Evolutionary conservation across 2,797 vertebrate genomes (phyloP).

Genomic region (Danio aesculapii): DNA sequence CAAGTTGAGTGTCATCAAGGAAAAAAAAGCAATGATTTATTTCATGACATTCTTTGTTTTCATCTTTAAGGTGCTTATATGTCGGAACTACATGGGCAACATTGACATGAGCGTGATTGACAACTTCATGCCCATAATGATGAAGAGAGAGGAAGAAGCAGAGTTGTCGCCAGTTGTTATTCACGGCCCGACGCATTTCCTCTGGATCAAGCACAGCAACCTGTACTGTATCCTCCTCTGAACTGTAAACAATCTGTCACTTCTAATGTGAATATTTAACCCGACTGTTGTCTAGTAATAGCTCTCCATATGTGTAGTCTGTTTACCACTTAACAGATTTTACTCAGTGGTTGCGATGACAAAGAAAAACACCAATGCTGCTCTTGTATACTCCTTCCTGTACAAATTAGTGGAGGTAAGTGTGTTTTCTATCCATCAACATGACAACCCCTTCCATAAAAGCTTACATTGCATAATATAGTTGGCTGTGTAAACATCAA

Average conservation of each 20-base stretch:
- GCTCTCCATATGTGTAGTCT: conserved; percentile 3
- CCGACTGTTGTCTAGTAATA: background rate
- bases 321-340: conserved; percentile 69
- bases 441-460: background rate
- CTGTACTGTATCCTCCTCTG: conserved; percentile 80
- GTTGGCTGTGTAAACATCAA: background rate
- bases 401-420: conserved; percentile 84
- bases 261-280: conserved; percentile 17
- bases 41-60: background rate
- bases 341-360: conserved; percentile 83
- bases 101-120: conserved; percentile 84
- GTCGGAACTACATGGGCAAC: conserved; percentile 85
- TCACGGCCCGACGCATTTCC: conserved; percentile 79
- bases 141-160: conserved; percentile 81
- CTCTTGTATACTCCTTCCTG: conserved; percentile 83
- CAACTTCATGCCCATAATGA: conserved; percentile 83
- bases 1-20: background rate
- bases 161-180: conserved; percentile 78
- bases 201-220: conserved; percentile 87
- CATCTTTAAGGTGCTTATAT: conserved; percentile 79
- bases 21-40: background rate
- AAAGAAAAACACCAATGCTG: conserved; percentile 85
- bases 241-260: background rate
- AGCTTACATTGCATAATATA: background rate
- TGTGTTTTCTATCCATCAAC: conserved; percentile 40